Percentiles rank a stretch among this genome's conserved stretches.
Evolutionary conservation across 1,140 invertebrate genomes (phyloP).

Genomic region (Drosophila lowei): DNA sequence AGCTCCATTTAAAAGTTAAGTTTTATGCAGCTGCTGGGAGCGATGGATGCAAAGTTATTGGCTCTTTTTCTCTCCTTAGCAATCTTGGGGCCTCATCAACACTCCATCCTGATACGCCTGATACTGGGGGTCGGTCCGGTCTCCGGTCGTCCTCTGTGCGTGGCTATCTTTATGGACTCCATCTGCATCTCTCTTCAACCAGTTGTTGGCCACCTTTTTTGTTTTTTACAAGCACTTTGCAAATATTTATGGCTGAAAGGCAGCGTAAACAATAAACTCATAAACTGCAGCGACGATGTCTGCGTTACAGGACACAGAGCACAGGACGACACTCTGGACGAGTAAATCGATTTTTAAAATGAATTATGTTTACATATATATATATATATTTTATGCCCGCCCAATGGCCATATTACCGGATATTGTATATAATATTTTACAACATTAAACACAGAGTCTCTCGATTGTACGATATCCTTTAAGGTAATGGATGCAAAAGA

Average conservation of each 20-base stretch:
- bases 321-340: constrained; percentile 29
- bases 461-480: too few relatives aligned
- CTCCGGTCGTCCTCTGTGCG: constrained; percentile 35
- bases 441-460: too few relatives aligned
- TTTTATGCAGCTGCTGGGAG: constrained; percentile 37
- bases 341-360: constrained; percentile 76
- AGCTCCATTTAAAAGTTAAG: constrained; percentile 77
- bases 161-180: not conserved
- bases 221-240: constrained; percentile 80
- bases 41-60: constrained; percentile 67
- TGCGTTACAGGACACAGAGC: constrained; percentile 40
- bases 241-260: constrained; percentile 77
- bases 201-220: constrained; percentile 59
- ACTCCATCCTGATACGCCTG: not conserved
- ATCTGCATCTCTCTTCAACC: constrained; percentile 1
- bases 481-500: too few relatives aligned
- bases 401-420: not conserved
- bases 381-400: constrained; percentile 9
- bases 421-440: constrained; percentile 3
- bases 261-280: constrained; percentile 78
- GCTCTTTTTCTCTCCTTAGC: constrained; percentile 11
- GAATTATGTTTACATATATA: constrained; percentile 60
- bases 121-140: too few relatives aligned
- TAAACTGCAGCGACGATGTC: constrained; percentile 69
- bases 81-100: constrained; percentile 65